Evolutionary conservation across 2,888 invertebrate species (phyloP).

Genomic region (Tetragnatha montana): DNA sequence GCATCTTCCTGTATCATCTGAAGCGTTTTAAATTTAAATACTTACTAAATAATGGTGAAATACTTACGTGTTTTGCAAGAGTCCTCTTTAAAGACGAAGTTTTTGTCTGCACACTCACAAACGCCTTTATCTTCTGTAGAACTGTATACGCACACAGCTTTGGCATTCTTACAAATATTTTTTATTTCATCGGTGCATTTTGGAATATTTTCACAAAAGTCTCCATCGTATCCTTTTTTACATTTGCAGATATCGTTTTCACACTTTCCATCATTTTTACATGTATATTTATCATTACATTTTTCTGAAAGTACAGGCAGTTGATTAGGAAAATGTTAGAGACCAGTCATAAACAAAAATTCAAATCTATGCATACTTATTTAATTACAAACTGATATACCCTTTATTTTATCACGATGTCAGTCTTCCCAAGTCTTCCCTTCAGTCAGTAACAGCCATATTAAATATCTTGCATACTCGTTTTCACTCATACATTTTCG

Average conservation of each 20-base stretch:
- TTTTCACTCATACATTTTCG: too few species aligned
- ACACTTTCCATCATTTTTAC: background rate
- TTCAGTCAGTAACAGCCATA: too few species aligned
- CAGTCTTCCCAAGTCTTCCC: too few species aligned
- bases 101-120: slow-evolving; percentile 2
- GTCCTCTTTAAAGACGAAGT: background rate
- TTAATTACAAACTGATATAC: too few species aligned
- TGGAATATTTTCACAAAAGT: background rate
- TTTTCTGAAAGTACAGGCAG: background rate
- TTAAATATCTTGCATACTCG: too few species aligned
- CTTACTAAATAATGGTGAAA: too few species aligned
- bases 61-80: slow-evolving; percentile 26
- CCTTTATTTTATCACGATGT: too few species aligned
- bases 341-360: too few species aligned
- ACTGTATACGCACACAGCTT: background rate
- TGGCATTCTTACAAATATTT: background rate
- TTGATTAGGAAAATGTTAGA: too few species aligned
- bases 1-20: too few species aligned
- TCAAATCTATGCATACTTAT: too few species aligned
- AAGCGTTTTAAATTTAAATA: too few species aligned
- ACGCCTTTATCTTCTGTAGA: background rate
- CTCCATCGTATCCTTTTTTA: background rate
- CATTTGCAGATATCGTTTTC: background rate
- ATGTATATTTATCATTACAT: slow-evolving; percentile 11
- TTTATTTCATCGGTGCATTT: background rate